Percentiles rank a stretch among this genome's conserved stretches.
Conservation (phyloP, 2,113 vertebrate genomes). For the Hucho hucho region DNA sequence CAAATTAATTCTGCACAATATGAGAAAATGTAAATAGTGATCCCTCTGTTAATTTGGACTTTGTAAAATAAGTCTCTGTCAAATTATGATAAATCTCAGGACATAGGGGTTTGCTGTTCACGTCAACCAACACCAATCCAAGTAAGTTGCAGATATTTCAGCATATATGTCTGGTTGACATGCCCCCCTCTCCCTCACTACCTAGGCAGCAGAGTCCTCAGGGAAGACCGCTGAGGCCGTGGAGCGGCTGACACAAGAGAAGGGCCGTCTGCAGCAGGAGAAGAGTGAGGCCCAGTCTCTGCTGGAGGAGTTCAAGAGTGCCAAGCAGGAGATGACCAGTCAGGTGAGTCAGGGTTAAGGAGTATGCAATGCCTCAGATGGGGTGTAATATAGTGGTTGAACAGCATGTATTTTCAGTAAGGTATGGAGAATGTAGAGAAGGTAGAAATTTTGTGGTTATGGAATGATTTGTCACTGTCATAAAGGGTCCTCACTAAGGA, state of each 20-base stretch:
- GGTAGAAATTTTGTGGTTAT: not conserved
- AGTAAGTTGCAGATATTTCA: not conserved
- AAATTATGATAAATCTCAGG: constrained; percentile 3
- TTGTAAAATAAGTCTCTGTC: not conserved
- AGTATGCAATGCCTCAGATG: not conserved
- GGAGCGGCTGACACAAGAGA: constrained; percentile 83
- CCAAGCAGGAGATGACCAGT: constrained; percentile 79
- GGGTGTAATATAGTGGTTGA: not conserved
- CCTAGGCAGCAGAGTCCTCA: constrained; percentile 77
- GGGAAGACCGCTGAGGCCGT: constrained; percentile 79
- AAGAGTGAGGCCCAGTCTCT: constrained; percentile 23
- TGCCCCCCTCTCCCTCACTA: not conserved
- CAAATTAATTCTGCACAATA: constrained; percentile 23
- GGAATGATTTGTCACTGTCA: no score
- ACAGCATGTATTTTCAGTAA: no score
- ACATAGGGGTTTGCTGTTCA: constrained; percentile 2
- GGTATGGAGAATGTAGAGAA: no score
- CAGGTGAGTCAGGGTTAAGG: constrained; percentile 73
- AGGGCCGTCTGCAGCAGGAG: constrained; percentile 70
- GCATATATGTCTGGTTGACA: not conserved
- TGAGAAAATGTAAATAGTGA: not conserved
- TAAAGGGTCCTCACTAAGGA: no score
- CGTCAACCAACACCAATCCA: not conserved
- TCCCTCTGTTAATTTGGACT: not conserved
- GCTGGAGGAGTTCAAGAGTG: constrained; percentile 74